These are phyloP conservation scores for Magallana nippona DNA, from an alignment of 2,888 invertebrate genomes.

Conservation along the genomic window DNA sequence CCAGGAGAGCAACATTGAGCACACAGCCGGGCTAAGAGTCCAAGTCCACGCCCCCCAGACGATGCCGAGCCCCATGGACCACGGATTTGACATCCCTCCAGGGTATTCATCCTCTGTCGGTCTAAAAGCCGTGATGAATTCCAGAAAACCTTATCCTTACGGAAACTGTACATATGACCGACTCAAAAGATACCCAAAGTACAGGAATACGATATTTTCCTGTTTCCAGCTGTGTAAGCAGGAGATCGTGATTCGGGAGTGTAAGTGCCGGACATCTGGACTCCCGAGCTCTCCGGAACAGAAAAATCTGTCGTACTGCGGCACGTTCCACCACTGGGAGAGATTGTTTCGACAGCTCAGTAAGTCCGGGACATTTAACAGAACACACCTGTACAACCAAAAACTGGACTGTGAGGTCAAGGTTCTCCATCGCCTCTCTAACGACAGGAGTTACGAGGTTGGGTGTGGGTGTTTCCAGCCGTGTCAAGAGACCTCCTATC, in stretches of 20 bases:
- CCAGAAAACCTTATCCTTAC: slow-evolving; percentile 68
- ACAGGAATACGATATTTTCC: slow-evolving; percentile 72
- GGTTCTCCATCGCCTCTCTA: slow-evolving; percentile 65
- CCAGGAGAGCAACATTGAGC: slow-evolving; percentile 71
- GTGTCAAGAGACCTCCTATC: slow-evolving; percentile 71
- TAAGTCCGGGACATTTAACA: not conserved
- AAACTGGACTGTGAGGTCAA: slow-evolving; percentile 69
- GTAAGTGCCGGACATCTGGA: slow-evolving; percentile 72
- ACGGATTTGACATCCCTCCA: slow-evolving; percentile 76
- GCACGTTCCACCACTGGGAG: slow-evolving; percentile 70
- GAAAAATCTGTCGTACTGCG: slow-evolving; percentile 67
- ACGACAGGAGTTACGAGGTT: slow-evolving; percentile 71
- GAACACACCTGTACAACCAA: slow-evolving; percentile 40
- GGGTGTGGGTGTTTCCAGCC: slow-evolving; percentile 72
- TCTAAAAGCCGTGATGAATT: slow-evolving; percentile 70
- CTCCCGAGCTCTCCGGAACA: slow-evolving; percentile 59
- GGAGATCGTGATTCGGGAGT: slow-evolving; percentile 67
- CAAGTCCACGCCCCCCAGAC: slow-evolving; percentile 76
- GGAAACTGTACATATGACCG: slow-evolving; percentile 73
- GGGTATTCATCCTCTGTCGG: slow-evolving; percentile 76
- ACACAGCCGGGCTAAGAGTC: slow-evolving; percentile 75
- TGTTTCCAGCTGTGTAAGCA: slow-evolving; percentile 76
- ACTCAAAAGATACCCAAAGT: slow-evolving; percentile 57
- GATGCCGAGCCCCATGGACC: slow-evolving; percentile 76
- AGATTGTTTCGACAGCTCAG: slow-evolving; percentile 31